Base-by-base conservation (phyloP, 2,888 invertebrate species). In the Mesoligia furuncula region DNA sequence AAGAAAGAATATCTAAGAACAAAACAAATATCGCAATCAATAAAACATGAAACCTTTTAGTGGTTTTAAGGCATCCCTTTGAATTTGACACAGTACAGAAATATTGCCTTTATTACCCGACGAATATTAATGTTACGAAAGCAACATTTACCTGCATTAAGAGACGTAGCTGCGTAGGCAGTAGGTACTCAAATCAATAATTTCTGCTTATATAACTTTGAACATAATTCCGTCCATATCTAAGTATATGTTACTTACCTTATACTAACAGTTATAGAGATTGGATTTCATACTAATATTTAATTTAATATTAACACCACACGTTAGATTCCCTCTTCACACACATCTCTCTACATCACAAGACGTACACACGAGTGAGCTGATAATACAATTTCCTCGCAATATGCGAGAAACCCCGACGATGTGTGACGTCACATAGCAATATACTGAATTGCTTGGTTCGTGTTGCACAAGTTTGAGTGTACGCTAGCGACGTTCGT, bases 341-440 rank as follows among this genome's bases (percentile, higher is more conserved):
- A 48, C 20, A 27, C 2, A 39, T 45, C 17, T 72, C n/a, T 72
- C 36, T 6, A 36, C 36, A 9, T 20, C 27, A 27, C 51, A 51
- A 67, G 51, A 39, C 45, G n/a, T 42, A 54, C 39, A 68, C 9
- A 36, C 15, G 11, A 9, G 36, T 27, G 11, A 61, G 72, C n/a
- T 71, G 45, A 48, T 61, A 48, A 71, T 39, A 39, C 27, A 39
- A 61, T 39, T 42, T 24, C 54, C 42, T 17, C 42, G 51, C 15
- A 75, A 75, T 42, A 62, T 42, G 6, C 8, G 39, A 75, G 61
- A 8, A 39, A 51, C n/a, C 9, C 39, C 15, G 9, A 51, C n/a
- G 27, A 79, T 45, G 64, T 73, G 51, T 31, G 36, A 79, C 15
- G 42, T 31, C 45, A 68, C 48, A n/a, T 24, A 17, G 31, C 20